A percentile compares a stretch with the other conserved stretches of the same genome.
Conservation (phyloP, 2,888 invertebrate genomes). For the Eristalis intricaria region DNA sequence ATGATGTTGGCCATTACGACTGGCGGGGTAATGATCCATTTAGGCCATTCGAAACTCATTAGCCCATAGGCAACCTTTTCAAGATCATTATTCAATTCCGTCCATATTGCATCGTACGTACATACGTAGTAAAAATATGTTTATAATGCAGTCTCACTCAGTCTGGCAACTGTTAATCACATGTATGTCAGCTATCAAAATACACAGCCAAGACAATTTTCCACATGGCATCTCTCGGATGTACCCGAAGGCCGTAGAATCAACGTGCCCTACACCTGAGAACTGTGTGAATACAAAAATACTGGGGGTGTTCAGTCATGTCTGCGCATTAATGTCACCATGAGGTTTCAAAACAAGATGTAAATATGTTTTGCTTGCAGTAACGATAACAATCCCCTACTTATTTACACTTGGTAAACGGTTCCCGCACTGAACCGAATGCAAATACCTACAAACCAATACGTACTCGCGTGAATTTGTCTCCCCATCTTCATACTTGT, state of each 20-base stretch:
- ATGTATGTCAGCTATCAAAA: background rate
- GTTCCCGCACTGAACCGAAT: background rate
- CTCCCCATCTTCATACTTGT: background rate
- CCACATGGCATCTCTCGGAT: background rate
- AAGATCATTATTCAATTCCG: background rate
- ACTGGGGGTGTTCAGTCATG: background rate
- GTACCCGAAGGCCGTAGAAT: background rate
- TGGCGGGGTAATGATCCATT: background rate
- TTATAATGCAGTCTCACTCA: background rate
- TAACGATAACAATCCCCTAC: background rate
- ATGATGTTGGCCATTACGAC: background rate
- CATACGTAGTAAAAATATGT: background rate
- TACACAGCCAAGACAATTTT: background rate
- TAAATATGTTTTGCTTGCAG: background rate
- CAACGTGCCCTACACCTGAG: background rate
- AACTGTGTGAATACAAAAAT: background rate
- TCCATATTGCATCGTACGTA: background rate
- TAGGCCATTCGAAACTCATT: background rate
- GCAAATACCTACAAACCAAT: background rate
- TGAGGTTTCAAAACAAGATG: background rate
- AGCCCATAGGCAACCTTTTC: background rate
- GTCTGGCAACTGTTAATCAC: background rate
- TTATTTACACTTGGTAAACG: background rate
- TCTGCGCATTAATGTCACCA: background rate
- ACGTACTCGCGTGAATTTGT: background rate